Conservation (phyloP, 2,888 invertebrate genomes). For the Dryobotodes eremita region DNA sequence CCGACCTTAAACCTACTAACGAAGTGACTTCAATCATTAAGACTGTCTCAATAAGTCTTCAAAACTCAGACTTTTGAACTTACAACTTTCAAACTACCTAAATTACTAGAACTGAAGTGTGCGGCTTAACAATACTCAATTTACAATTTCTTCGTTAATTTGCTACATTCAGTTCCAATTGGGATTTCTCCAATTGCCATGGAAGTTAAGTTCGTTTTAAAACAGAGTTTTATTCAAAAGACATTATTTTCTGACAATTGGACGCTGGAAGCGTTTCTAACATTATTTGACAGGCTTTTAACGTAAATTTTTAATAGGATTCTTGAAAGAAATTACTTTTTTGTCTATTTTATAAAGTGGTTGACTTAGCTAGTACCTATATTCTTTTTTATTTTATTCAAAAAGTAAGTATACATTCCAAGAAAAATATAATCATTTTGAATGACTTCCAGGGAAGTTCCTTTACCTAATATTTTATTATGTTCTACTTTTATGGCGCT, state of each 20-base stretch:
- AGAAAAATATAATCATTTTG: neutral
- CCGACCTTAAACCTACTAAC: neutral
- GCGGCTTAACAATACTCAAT: constrained; percentile 39
- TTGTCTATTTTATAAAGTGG: constrained; percentile 23
- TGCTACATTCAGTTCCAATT: constrained; percentile 31
- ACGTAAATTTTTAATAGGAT: constrained; percentile 16
- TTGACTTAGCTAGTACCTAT: neutral
- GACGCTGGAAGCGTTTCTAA: neutral
- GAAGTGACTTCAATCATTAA: neutral
- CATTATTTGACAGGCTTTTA: constrained; percentile 43
- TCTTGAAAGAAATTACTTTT: constrained; percentile 29
- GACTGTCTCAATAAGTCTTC: neutral
- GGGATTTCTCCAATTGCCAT: constrained; percentile 23
- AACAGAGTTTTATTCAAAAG: constrained; percentile 14
- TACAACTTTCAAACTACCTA: constrained; percentile 25
- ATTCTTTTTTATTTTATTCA: neutral
- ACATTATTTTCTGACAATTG: constrained; percentile 1
- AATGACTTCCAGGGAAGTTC: neutral
- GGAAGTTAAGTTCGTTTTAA: constrained; percentile 41
- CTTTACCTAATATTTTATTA: neutral
- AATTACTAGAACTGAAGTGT: constrained; percentile 3
- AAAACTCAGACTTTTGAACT: constrained; percentile 2
- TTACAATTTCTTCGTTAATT: constrained; percentile 33
- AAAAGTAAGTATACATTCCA: neutral
- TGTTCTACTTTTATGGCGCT: neutral